Evolutionary conservation across 2,797 vertebrate genomes (phyloP).

Genomic region (Telmatherina bonti): DNA sequence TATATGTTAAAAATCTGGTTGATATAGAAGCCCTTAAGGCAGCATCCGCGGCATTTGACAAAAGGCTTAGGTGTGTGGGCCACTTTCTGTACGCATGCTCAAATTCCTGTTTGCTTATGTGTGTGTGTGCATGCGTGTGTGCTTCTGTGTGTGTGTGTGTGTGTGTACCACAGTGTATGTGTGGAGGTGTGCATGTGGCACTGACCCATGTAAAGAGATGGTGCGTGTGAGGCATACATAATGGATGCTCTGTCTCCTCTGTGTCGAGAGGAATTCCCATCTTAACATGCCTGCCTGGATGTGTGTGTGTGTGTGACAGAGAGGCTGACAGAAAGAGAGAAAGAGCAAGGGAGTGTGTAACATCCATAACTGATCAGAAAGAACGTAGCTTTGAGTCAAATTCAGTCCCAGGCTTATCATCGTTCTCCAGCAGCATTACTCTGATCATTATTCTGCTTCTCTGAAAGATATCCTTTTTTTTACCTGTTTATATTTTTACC

Average conservation of each 20-base stretch:
- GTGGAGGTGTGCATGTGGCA: conserved; percentile 40
- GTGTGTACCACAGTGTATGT: conserved; percentile 19
- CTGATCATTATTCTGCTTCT: conserved; percentile 19
- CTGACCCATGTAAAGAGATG: conserved; percentile 77
- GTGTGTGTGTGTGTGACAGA: conserved; percentile 24
- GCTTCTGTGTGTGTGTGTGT: conserved; percentile 21
- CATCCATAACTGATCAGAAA: conserved; percentile 52
- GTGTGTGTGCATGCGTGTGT: conserved; percentile 30
- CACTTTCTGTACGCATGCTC: conserved; percentile 51
- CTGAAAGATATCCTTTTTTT: background rate
- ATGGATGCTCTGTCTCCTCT: conserved; percentile 69
- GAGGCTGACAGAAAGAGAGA: conserved; percentile 14
- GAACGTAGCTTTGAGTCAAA: conserved; percentile 38
- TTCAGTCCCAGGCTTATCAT: conserved; percentile 20
- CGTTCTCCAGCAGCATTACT: conserved; percentile 33
- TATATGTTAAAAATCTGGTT: background rate
- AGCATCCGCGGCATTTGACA: conserved; percentile 70
- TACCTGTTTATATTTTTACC: background rate
- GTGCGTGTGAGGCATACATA: conserved; percentile 73
- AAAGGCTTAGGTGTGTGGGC: conserved; percentile 67
- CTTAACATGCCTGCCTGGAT: conserved; percentile 54
- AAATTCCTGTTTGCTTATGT: conserved; percentile 38
- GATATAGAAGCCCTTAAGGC: conserved; percentile 42
- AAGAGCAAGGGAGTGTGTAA: conserved; percentile 22
- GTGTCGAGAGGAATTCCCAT: conserved; percentile 66